These are phyloP conservation scores for Prunella fulvescens DNA, from an alignment of 2,113 vertebrate species.

Conservation along the genomic window DNA sequence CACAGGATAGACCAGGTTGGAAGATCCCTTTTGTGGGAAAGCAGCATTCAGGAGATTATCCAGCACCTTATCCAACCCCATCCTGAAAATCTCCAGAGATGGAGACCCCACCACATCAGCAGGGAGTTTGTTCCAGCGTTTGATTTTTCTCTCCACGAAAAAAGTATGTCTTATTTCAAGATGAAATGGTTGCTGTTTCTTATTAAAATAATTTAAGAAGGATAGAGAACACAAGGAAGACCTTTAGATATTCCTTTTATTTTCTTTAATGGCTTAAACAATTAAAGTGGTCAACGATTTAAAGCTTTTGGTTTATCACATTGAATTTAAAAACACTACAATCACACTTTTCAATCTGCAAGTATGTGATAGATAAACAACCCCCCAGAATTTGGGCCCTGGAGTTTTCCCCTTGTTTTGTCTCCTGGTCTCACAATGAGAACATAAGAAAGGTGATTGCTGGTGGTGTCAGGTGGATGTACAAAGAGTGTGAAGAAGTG, in stretches of 20 bases:
- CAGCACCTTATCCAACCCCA: background rate
- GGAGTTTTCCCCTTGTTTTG: background rate
- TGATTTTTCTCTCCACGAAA: background rate
- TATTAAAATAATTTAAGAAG: background rate
- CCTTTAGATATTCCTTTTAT: background rate
- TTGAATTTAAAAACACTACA: background rate
- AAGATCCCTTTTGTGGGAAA: background rate
- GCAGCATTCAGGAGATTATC: background rate
- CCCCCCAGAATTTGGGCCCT: background rate
- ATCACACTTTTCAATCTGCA: background rate
- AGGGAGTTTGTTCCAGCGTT: background rate
- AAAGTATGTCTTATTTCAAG: background rate
- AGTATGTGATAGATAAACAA: background rate
- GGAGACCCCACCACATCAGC: accelerated
- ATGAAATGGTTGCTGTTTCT: background rate
- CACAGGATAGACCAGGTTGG: background rate
- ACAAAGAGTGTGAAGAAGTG: background rate
- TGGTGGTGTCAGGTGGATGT: background rate
- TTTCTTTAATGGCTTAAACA: background rate
- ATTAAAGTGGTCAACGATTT: background rate
- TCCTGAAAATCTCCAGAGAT: background rate
- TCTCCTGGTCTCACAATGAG: background rate
- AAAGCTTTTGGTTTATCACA: background rate
- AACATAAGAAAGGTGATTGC: background rate
- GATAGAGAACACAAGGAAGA: background rate